These are phyloP conservation scores for Paralichthys olivaceus DNA, from an alignment of 2,113 vertebrate species.

Conservation along the genomic window DNA sequence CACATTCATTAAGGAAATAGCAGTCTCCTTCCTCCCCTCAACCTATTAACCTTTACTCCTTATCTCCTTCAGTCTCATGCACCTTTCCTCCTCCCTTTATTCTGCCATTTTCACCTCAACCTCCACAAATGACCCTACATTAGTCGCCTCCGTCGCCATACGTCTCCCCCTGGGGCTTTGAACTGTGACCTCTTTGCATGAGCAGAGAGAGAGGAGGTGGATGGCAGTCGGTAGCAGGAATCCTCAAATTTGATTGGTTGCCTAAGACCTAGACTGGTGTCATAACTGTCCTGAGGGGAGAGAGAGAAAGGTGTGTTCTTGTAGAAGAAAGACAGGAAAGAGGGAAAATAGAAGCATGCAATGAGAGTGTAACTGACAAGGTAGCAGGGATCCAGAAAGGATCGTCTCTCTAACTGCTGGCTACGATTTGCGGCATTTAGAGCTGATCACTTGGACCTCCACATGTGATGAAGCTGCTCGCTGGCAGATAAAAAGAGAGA, in stretches of 20 bases:
- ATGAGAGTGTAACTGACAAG: no score
- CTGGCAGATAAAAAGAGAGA: no score
- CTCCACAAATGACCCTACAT: not conserved
- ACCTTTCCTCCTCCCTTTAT: conserved; percentile 25
- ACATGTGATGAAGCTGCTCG: no score
- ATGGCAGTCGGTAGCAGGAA: conserved; percentile 5
- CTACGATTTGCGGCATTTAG: no score
- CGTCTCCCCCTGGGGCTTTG: conserved; percentile 27
- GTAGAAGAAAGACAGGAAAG: not conserved
- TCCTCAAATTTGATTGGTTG: conserved; percentile 47
- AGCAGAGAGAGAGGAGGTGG: conserved; percentile 14
- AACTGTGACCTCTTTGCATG: conserved; percentile 53
- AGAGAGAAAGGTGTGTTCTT: not conserved
- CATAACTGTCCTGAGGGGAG: conserved; percentile 26
- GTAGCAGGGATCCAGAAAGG: no score
- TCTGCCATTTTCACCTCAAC: conserved; percentile 23
- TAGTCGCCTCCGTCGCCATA: conserved; percentile 8
- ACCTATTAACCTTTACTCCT: conserved; percentile 32
- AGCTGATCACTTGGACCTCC: no score
- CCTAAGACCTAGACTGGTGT: conserved; percentile 21
- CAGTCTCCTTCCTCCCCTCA: not conserved
- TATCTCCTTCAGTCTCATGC: conserved; percentile 39
- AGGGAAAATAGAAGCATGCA: no score
- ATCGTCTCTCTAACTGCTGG: no score
- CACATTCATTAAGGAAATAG: conserved; percentile 31